A percentile compares a stretch with the other conserved stretches of the same genome.
Evolutionary conservation across 2,888 invertebrate species (phyloP).

Genomic region (Meandrusa payeni): DNA sequence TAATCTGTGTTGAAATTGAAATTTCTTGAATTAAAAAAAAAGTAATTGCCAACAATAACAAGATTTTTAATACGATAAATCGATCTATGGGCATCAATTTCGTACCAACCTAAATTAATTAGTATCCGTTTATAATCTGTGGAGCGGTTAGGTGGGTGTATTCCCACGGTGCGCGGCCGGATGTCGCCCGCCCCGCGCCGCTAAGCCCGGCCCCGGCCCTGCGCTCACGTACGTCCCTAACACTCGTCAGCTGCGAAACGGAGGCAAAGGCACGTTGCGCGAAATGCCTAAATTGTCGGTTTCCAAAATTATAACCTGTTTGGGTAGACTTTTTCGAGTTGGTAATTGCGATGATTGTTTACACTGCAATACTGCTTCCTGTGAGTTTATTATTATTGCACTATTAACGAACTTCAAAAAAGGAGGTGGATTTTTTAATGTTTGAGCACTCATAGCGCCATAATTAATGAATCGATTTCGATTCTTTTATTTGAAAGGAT

Average conservation of each 20-base stretch:
- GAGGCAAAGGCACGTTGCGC: conserved; percentile 64
- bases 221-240: conserved; percentile 69
- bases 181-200: conserved; percentile 54
- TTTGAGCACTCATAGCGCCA: no score
- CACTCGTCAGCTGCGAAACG: conserved; percentile 62
- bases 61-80: conserved; percentile 5
- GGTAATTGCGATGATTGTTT: no score
- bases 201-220: conserved; percentile 66
- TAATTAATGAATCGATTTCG: no score
- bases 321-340: no score
- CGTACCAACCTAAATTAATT: conserved; percentile 68
- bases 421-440: no score
- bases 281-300: conserved; percentile 39
- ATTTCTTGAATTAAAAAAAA: neutral
- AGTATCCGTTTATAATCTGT: conserved; percentile 68
- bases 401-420: no score
- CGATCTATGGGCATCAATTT: conserved; percentile 13
- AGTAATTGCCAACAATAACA: neutral
- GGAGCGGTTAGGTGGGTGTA: conserved; percentile 68
- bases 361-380: no score
- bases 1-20: no score
- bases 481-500: no score
- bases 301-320: conserved; percentile 26
- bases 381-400: no score
- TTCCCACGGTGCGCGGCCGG: conserved; percentile 77